Evolutionary conservation across 2,888 invertebrate genomes (phyloP).

Genomic region (Platycheirus albimanus): DNA sequence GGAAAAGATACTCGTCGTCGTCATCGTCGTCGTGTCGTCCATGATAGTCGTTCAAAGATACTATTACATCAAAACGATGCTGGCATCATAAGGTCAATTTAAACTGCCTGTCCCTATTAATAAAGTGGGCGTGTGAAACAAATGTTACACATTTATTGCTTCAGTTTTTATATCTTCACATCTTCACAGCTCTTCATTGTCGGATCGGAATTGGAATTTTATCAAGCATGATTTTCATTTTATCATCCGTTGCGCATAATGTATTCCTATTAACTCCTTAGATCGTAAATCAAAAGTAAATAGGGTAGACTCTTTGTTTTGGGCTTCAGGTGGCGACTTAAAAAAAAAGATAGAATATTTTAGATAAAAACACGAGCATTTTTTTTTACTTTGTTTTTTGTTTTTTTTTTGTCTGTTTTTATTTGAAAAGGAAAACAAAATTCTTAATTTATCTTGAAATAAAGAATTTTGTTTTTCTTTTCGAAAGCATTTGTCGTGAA

Average conservation of each 20-base stretch:
- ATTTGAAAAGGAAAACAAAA: too few species aligned
- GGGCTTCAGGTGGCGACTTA: constrained; percentile 21
- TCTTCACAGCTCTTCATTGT: too few species aligned
- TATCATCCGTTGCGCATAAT: constrained; percentile 35
- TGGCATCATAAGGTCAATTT: constrained; percentile 39
- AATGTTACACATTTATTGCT: constrained; percentile 36
- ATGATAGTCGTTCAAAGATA: background rate
- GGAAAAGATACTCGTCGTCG: too few species aligned
- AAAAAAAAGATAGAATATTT: background rate
- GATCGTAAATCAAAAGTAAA: constrained; percentile 30
- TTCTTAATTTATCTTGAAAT: too few species aligned
- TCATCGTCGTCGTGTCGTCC: too few species aligned
- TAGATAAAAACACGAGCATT: too few species aligned
- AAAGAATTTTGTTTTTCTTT: too few species aligned
- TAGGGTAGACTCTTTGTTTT: constrained; percentile 21
- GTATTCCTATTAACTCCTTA: constrained; percentile 33
- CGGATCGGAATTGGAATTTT: constrained; percentile 11
- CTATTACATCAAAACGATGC: background rate
- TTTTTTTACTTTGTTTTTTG: background rate
- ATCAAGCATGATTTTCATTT: constrained; percentile 32
- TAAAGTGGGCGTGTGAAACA: constrained; percentile 32
- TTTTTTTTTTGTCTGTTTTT: too few species aligned
- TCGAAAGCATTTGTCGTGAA: too few species aligned
- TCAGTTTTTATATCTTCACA: constrained; percentile 8
- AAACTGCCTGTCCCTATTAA: constrained; percentile 26